These are phyloP conservation scores for Picathartes gymnocephalus DNA, from an alignment of 2,113 vertebrate genomes.

Conservation along the genomic window DNA sequence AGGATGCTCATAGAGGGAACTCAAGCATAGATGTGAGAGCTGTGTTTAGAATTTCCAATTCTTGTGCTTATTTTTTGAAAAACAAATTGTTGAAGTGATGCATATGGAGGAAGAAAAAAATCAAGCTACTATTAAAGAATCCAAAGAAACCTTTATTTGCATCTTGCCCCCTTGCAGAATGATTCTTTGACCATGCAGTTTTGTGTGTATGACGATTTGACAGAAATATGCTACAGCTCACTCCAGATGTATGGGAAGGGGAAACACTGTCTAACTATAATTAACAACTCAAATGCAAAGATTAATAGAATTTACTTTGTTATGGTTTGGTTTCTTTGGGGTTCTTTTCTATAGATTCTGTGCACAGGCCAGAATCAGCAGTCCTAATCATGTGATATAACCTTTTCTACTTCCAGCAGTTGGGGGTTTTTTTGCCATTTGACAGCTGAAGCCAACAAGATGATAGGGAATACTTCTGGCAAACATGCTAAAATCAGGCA, in stretches of 20 bases:
- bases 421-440: neutral
- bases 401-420: neutral
- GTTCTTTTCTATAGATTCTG: neutral
- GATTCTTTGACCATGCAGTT: neutral
- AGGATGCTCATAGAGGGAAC: neutral
- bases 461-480: neutral
- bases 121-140: neutral
- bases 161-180: neutral
- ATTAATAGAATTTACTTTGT: neutral
- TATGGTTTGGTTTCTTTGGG: neutral
- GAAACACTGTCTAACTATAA: neutral
- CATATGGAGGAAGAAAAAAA: too few relatives aligned
- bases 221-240: neutral
- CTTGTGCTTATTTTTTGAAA: neutral
- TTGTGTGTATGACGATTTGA: neutral
- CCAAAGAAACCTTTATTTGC: neutral
- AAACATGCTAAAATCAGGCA: neutral
- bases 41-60: neutral
- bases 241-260: neutral
- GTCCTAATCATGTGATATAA: neutral
- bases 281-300: neutral
- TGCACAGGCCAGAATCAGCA: neutral
- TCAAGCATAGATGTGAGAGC: fast-evolving
- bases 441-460: neutral
- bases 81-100: neutral